phyloP scores from a whole-genome alignment of 2,888 invertebrate species.

The Yponomeuta plumbellus region DNA sequence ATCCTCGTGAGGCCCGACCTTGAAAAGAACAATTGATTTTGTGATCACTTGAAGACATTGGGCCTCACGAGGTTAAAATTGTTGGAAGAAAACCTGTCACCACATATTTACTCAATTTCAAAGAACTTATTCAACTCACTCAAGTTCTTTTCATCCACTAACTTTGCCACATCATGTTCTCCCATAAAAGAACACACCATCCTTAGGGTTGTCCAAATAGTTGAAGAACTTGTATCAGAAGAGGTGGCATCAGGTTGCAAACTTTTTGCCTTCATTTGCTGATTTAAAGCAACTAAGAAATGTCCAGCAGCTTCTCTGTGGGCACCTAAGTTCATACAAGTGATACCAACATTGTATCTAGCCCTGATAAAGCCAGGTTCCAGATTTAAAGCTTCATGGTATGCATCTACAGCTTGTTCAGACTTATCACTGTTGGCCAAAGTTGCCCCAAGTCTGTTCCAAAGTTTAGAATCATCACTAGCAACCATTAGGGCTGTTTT shows the following conservation, averaged over 20 bases:
- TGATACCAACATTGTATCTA: slow-evolving; percentile 97
- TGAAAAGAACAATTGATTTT: too few species aligned
- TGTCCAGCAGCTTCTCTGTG: slow-evolving; percentile 98
- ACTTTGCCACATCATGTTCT: slow-evolving; percentile 77
- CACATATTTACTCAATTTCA: slow-evolving; percentile 41
- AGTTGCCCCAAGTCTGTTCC: slow-evolving; percentile 98
- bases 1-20: too few species aligned
- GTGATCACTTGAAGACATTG: too few species aligned
- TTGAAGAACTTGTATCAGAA: slow-evolving; percentile 84
- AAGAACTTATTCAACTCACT: slow-evolving; percentile 76
- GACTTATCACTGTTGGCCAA: slow-evolving; percentile 96
- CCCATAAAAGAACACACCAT: slow-evolving; percentile 91
- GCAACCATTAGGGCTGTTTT: slow-evolving; percentile 89
- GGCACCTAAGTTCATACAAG: slow-evolving; percentile 96
- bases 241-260: slow-evolving; percentile 47
- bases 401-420: slow-evolving; percentile 97
- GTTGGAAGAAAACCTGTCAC: background rate
- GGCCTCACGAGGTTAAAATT: too few species aligned
- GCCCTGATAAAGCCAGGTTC: slow-evolving; percentile 98
- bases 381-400: slow-evolving; percentile 91
- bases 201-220: slow-evolving; percentile 95
- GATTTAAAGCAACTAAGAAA: slow-evolving; percentile 93
- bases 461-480: slow-evolving; percentile 90
- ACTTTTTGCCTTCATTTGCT: slow-evolving; percentile 82
- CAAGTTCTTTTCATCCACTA: slow-evolving; percentile 79